Evolutionary conservation across 2,888 invertebrate species (phyloP), one percentile per base, ranked within the genome.

Genomic region (Catocala nupta): DNA sequence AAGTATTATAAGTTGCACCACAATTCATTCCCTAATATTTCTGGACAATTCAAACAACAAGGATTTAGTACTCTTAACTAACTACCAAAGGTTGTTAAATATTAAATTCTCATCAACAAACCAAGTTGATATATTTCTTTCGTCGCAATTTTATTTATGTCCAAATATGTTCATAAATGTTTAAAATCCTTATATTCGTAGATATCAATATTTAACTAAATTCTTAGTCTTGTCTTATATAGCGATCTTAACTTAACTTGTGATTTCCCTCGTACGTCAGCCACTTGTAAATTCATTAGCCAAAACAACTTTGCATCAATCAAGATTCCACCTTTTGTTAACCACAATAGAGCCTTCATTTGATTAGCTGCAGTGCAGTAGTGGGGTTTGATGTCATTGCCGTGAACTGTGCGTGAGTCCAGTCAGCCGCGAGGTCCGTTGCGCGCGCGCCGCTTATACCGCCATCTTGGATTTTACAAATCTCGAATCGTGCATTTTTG

Each of bases 401-500:
- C 82, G 84, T 84, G 86, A 82, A 77, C 79, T 61, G 81, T 83
- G 89, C 84, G 83, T 81, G 83, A 73, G 86, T 84, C 83, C 90
- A 90, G 90, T 92, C 87, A 85, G 87, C 84, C 86, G 85, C 82
- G 81, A 87, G 88, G 83, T 87, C 86, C 87, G 88, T 87, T 83
- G 86, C 86, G 86, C 80, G 75, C 71, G 81, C 83, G 87, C 78
- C 68, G 78, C 70, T 68, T 61, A 62, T 60, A 64, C 70, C 79
- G 84, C 86, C 82, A 86, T 85, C 72, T 87, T 83, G 81, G 36
- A 64, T 50, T 56, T 63, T 66, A 10, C n/a, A 71, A 64, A 63
- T 63, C 59, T 53, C 53, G 55, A 81, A 78, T 39, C 65, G 70
- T 63, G 63, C 55, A 63, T 44, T 68, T 44, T 68, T 57, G 36